Evolutionary conservation across 2,113 vertebrate species (phyloP).

Genomic region (Parus major): DNA sequence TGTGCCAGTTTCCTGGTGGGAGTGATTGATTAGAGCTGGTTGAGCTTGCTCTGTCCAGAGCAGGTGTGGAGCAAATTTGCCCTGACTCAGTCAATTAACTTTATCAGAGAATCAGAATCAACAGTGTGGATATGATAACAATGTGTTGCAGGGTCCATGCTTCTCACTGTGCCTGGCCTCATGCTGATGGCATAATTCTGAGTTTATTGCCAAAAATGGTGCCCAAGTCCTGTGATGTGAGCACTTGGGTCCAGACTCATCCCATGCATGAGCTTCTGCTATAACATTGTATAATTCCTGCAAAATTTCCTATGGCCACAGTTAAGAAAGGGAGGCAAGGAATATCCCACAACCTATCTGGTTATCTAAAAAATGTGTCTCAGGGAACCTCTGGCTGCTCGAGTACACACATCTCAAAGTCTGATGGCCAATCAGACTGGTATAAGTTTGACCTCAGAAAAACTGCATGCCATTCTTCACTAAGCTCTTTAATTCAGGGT

Average conservation of each 20-base stretch:
- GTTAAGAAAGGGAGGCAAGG: not conserved
- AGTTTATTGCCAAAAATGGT: not conserved
- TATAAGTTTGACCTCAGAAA: not conserved
- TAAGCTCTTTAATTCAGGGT: not conserved
- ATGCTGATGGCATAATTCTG: not conserved
- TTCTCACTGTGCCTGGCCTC: not conserved
- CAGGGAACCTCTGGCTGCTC: not conserved
- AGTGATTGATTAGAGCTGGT: constrained; percentile 56
- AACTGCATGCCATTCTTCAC: not conserved
- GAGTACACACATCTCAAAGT: not conserved
- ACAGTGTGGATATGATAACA: not conserved
- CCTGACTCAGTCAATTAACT: constrained; percentile 65
- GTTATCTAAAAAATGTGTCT: not conserved
- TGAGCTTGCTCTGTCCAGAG: constrained; percentile 59
- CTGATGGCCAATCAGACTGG: fast-evolving
- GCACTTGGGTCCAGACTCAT: not conserved
- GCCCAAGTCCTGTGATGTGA: not conserved
- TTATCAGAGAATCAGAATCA: constrained; percentile 54
- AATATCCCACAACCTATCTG: not conserved
- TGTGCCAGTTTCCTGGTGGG: constrained; percentile 40
- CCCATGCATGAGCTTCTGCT: not conserved
- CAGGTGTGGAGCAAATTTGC: constrained; percentile 64
- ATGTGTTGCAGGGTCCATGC: not conserved
- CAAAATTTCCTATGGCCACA: not conserved
- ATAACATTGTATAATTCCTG: not conserved